Percentiles rank a stretch among this genome's conserved stretches.
phyloP scores from a whole-genome alignment of 1,140 invertebrate species.

The Drosophila nigromelanica region DNA sequence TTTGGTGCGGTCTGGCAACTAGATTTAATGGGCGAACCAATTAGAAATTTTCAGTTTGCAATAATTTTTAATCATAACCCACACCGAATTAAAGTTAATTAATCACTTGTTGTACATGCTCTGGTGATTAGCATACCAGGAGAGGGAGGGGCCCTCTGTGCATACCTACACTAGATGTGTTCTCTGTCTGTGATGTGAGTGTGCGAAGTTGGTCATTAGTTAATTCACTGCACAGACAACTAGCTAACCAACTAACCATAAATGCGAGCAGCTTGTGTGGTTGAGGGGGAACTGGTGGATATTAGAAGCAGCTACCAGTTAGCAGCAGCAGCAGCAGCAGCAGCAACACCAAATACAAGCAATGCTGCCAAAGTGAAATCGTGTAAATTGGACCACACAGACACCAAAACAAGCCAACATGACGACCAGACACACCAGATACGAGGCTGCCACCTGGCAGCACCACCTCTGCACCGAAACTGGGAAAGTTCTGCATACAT shows the following conservation, averaged over 20 bases:
- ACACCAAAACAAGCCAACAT: slow-evolving; percentile 52
- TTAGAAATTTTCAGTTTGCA: slow-evolving; percentile 19
- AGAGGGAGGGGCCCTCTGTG: slow-evolving; percentile 5
- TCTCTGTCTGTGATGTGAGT: slow-evolving; percentile 3
- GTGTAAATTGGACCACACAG: slow-evolving; percentile 81
- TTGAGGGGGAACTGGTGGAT: not conserved
- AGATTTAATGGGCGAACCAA: slow-evolving; percentile 20
- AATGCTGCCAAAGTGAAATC: slow-evolving; percentile 69
- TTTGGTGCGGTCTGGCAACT: not conserved
- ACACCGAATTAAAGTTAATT: slow-evolving; percentile 56
- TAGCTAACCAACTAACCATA: slow-evolving; percentile 71
- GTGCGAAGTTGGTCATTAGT: slow-evolving; percentile 69
- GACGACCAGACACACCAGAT: slow-evolving; percentile 26
- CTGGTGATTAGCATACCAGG: slow-evolving; percentile 39
- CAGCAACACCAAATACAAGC: slow-evolving; percentile 18
- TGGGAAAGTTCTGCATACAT: slow-evolving; percentile 60
- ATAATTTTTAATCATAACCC: slow-evolving; percentile 55
- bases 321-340: slow-evolving; percentile 8
- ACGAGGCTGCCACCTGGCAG: not conserved
- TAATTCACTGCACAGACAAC: slow-evolving; percentile 73
- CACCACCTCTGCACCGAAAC: slow-evolving; percentile 36
- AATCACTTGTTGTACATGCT: slow-evolving; percentile 52
- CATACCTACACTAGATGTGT: not conserved
- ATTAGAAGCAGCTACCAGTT: slow-evolving; percentile 38
- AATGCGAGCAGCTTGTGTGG: slow-evolving; percentile 44